Evolutionary conservation across 2,797 vertebrate genomes (phyloP).

Genomic region (Neosalanx taihuensis): DNA sequence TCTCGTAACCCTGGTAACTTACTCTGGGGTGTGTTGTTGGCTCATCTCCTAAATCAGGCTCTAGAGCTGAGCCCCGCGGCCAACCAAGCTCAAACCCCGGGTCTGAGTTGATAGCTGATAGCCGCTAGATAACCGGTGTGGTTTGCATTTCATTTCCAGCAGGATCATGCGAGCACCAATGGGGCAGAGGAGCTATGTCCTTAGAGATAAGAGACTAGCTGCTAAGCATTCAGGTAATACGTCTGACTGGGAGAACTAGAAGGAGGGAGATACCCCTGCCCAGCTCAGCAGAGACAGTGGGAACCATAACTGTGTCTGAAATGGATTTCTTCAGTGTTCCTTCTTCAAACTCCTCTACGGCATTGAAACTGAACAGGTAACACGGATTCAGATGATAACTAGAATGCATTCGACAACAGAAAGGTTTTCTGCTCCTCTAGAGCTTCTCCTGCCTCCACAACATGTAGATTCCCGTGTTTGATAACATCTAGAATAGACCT

Average conservation of each 20-base stretch:
- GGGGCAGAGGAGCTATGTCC: constrained; percentile 22
- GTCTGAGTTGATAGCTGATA: constrained; percentile 55
- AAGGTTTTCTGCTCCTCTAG: too few species aligned
- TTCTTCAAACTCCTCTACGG: not conserved
- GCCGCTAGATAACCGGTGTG: constrained; percentile 24
- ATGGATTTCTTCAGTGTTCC: not conserved
- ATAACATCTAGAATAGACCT: not conserved
- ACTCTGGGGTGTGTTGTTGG: constrained; percentile 46
- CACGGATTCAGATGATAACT: too few species aligned
- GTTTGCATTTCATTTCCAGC: constrained; percentile 45
- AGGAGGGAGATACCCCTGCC: not conserved
- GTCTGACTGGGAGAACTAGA: constrained; percentile 13
- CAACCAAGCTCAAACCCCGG: constrained; percentile 31
- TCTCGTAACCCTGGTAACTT: constrained; percentile 56
- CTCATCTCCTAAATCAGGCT: constrained; percentile 48
- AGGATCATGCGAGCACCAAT: constrained; percentile 28
- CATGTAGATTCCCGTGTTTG: too few species aligned
- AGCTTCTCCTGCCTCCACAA: too few species aligned
- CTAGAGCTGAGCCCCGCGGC: constrained; percentile 46
- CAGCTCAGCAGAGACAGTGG: not conserved
- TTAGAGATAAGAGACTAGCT: constrained; percentile 31
- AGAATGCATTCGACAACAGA: too few species aligned
- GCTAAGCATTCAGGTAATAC: constrained; percentile 29
- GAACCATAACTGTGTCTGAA: not conserved
- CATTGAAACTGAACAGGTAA: not conserved